phyloP scores from a whole-genome alignment of 1,140 invertebrate genomes.

The Aradophagus sp. region DNA sequence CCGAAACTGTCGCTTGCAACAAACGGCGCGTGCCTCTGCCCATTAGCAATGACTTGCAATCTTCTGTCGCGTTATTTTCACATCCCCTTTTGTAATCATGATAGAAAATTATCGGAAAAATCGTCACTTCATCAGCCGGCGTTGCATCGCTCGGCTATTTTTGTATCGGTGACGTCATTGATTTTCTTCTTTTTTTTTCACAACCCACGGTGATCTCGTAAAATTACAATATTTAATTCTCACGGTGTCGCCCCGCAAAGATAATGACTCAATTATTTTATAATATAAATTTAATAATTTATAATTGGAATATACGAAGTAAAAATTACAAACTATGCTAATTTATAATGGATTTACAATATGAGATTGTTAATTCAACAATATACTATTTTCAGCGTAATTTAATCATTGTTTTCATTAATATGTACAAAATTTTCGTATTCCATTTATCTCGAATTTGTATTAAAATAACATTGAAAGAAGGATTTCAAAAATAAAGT shows the following conservation, averaged over 20 bases:
- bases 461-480: background rate
- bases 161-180: slow-evolving; percentile 51
- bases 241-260: too few species aligned
- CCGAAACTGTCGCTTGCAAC: slow-evolving; percentile 12
- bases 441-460: too few species aligned
- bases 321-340: too few species aligned
- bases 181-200: slow-evolving; percentile 47
- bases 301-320: too few species aligned
- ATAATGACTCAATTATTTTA: too few species aligned
- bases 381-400: too few species aligned
- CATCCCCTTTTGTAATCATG: slow-evolving; percentile 34
- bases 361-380: too few species aligned
- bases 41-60: slow-evolving; percentile 52
- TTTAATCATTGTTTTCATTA: too few species aligned
- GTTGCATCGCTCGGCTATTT: slow-evolving; percentile 48
- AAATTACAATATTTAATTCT: slow-evolving; percentile 47
- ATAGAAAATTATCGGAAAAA: slow-evolving; percentile 58
- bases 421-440: too few species aligned
- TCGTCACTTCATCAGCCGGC: slow-evolving; percentile 50
- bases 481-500: background rate
- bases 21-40: slow-evolving; percentile 13
- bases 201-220: slow-evolving; percentile 33
- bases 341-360: too few species aligned
- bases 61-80: slow-evolving; percentile 46
- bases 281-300: slow-evolving; percentile 2